phyloP scores from a whole-genome alignment of 30 jellyfish, hydroid and myxozoan species.

The Catostylus mosaicus region DNA sequence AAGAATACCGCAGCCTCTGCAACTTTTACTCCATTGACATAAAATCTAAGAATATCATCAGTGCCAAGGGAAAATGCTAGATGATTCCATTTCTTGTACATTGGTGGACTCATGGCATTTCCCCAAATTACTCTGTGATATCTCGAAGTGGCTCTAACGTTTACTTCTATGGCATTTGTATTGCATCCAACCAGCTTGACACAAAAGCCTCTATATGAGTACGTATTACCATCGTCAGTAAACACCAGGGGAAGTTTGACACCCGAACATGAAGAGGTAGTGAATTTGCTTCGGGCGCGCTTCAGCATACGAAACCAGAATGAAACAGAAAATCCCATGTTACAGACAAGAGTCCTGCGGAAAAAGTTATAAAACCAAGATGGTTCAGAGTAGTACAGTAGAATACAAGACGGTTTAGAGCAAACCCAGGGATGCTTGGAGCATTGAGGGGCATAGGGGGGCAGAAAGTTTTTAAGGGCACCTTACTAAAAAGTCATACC shows the following conservation, averaged over 20 bases:
- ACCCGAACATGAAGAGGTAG: neutral
- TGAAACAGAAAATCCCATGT: conserved; percentile 19
- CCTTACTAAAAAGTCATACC: too few species aligned
- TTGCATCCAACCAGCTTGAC: neutral
- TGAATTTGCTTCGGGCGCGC: neutral
- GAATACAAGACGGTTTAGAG: too few species aligned
- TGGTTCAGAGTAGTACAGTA: too few species aligned
- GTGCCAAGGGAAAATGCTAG: neutral
- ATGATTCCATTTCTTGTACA: neutral
- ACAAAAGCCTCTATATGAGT: neutral
- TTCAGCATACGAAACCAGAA: conserved; percentile 9
- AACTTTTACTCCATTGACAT: neutral
- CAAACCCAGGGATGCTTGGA: too few species aligned
- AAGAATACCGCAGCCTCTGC: too few species aligned
- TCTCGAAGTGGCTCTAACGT: neutral
- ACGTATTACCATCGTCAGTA: neutral
- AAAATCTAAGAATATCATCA: neutral
- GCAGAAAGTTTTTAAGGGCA: too few species aligned
- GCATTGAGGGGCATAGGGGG: too few species aligned
- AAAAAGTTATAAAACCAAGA: too few species aligned
- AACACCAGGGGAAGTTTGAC: neutral
- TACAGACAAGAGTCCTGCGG: too few species aligned
- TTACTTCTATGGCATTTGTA: neutral
- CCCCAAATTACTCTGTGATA: neutral
- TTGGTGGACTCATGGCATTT: neutral